Evolutionary conservation across 2,888 invertebrate species (phyloP), one percentile per base, ranked within the genome.

Genomic region (Caradrina kadenii): DNA sequence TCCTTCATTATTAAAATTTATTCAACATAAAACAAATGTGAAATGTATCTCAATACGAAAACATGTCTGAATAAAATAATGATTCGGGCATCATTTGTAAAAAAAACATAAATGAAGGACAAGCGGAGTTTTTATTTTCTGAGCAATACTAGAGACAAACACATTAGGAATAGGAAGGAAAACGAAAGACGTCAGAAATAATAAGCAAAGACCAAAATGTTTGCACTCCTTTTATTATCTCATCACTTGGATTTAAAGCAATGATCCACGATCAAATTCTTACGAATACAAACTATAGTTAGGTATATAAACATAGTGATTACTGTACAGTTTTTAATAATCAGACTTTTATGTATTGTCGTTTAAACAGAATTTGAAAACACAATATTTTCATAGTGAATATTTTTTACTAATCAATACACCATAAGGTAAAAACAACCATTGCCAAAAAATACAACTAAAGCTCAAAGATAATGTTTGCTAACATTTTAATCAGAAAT

Each of bases 201-300:
- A 45, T 45, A 45, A 45, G 45, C 26, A 48, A 68, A 17, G 55
- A 50, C 58, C 21, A 58, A 65, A 54, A 45, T 83, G 67, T 73
- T 88, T 86, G 89, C 88, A 89, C 82, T 90, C 86, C 81, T 86
- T 88, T 92, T 90, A 90, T 86, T 86, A 89, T 88, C 88, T 88
- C 88, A 89, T 81, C 88, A 84, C 71, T 83, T 82, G 83, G 64
- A 73, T 75, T 90, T 87, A 88, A 92, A 92, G 90, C 91, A 90
- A 90, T 80, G 81, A 85, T 76, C 69, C 82, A 86, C 76, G 87
- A 89, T 88, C 85, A 88, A 90, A 90, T 88, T 80, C 85, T 91
- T 90, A 90, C 68, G 88, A 87, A 87, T 88, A 85, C 76, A 85
- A 63, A 83, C 80, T 88, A 83, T 81, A 49, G 35, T 77, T 77